phyloP scores from a whole-genome alignment of 1,140 invertebrate species.

The Drosophila kikkawai region DNA sequence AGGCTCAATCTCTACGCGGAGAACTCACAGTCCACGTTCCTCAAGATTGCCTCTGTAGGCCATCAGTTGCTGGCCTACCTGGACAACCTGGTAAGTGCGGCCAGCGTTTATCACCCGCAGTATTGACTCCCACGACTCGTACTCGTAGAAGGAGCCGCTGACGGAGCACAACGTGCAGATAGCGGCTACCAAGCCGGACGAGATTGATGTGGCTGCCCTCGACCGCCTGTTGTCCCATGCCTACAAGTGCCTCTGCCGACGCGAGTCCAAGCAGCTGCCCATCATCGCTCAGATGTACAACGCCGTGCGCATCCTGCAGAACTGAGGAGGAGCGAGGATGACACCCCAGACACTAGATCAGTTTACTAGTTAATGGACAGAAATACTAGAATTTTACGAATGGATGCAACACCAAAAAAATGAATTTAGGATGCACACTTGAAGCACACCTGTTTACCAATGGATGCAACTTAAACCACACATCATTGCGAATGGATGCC shows the following conservation, averaged over 20 bases:
- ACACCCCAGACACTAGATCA: constrained; percentile 32
- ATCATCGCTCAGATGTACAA: constrained; percentile 81
- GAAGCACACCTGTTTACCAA: not conserved
- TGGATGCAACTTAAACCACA: constrained; percentile 1
- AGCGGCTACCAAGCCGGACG: constrained; percentile 63
- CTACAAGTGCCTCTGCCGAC: constrained; percentile 63
- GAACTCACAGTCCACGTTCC: constrained; percentile 86
- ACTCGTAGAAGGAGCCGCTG: constrained; percentile 53
- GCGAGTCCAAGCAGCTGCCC: constrained; percentile 62
- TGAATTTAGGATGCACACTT: not conserved
- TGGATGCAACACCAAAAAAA: not conserved
- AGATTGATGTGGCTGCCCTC: constrained; percentile 66
- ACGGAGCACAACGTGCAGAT: constrained; percentile 60
- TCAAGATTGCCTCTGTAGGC: constrained; percentile 89
- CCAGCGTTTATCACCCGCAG: constrained; percentile 52
- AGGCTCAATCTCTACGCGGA: constrained; percentile 89
- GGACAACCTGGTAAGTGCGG: constrained; percentile 88
- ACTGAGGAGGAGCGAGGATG: constrained; percentile 15
- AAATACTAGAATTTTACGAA: not conserved
- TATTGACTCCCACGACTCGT: constrained; percentile 11
- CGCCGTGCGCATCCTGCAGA: constrained; percentile 72
- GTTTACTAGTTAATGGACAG: too few relatives aligned
- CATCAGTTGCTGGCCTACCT: constrained; percentile 90
- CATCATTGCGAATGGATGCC: not conserved
- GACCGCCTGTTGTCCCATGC: constrained; percentile 65